A percentile compares a stretch with the other conserved stretches of the same genome.
Conservation (phyloP, 2,113 vertebrate genomes). For the Sarotherodon lohbergeri region DNA sequence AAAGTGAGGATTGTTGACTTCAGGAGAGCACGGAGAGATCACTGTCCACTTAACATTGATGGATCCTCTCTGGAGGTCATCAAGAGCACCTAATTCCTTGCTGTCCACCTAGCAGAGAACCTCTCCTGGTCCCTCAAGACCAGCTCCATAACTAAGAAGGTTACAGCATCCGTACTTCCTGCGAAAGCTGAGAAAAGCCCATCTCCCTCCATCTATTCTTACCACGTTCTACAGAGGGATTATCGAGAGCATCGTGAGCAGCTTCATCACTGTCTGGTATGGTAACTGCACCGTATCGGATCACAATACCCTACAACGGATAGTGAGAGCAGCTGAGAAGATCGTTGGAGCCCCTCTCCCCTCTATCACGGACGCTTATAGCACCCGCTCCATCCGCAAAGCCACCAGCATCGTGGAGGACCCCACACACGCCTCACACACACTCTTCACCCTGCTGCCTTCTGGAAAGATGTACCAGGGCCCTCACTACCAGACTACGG, state of each 20-base stretch:
- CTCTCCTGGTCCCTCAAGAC: background rate
- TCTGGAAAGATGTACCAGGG: background rate
- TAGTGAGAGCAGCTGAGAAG: background rate
- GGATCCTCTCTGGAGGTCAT: background rate
- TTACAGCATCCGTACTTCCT: background rate
- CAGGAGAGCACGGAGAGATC: background rate
- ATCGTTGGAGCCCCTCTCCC: background rate
- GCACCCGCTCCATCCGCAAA: background rate
- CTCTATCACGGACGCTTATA: accelerated
- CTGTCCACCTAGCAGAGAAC: background rate
- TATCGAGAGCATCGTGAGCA: background rate
- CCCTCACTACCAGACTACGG: background rate
- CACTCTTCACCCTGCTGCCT: background rate
- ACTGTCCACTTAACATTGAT: background rate
- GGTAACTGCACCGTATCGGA: background rate
- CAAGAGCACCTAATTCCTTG: background rate
- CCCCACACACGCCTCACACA: background rate
- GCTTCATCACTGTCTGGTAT: background rate
- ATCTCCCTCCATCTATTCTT: background rate
- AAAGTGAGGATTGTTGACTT: background rate
- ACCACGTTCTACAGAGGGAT: background rate
- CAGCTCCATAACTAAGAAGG: background rate
- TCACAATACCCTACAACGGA: background rate
- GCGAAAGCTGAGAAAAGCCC: background rate
- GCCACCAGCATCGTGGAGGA: background rate